These are phyloP conservation scores for Protonemura montana DNA, from an alignment of 2,888 invertebrate genomes.

Conservation along the genomic window DNA sequence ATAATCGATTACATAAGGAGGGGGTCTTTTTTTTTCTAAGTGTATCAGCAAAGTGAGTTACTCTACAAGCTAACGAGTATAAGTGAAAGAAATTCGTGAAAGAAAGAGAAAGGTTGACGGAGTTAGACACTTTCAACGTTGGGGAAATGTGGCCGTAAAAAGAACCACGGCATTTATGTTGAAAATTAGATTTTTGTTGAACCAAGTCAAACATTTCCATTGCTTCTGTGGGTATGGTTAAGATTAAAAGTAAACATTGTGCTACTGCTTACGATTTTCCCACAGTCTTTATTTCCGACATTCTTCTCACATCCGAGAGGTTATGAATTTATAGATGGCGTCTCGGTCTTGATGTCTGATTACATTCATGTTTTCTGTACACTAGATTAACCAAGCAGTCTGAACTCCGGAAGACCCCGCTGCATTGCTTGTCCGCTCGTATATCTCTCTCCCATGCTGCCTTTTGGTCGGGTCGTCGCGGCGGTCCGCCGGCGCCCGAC, in stretches of 20 bases:
- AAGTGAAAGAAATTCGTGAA: background rate
- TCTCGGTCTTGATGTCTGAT: background rate
- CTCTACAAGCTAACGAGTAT: slow-evolving; percentile 15
- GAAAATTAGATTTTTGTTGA: background rate
- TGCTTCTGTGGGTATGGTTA: background rate
- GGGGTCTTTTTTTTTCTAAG: slow-evolving; percentile 24
- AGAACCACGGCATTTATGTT: background rate
- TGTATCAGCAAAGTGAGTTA: slow-evolving; percentile 31
- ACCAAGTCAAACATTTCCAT: background rate
- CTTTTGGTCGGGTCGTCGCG: background rate
- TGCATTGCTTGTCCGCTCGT: background rate
- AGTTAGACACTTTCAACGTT: background rate
- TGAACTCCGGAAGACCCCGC: background rate
- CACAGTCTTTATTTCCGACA: background rate
- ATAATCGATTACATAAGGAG: slow-evolving; percentile 36
- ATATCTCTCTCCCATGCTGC: background rate
- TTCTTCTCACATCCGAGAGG: background rate
- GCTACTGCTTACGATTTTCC: background rate
- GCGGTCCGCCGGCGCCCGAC: background rate
- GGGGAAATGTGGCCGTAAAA: background rate
- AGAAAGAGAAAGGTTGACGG: background rate
- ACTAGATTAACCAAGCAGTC: slow-evolving; percentile 22
- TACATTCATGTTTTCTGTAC: slow-evolving; percentile 23
- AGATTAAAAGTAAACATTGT: background rate
- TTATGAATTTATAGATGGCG: background rate